A percentile compares a stretch with the other conserved stretches of the same genome.
Evolutionary conservation across 2,113 vertebrate species (phyloP).

Genomic region (Phycodurus eques): DNA sequence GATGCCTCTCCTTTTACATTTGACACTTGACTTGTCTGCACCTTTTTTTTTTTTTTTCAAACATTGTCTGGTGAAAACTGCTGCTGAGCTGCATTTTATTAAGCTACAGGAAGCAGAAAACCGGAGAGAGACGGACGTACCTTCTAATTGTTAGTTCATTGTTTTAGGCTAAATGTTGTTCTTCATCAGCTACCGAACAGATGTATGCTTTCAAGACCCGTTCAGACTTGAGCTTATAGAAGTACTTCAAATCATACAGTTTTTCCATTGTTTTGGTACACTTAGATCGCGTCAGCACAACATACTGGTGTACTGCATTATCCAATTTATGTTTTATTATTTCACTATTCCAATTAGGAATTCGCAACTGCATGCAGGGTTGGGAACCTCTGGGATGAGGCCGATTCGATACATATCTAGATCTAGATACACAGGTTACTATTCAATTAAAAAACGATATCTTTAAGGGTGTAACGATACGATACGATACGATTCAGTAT

Average conservation of each 20-base stretch:
- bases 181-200: neutral
- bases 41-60: constrained; percentile 8
- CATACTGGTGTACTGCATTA: no score
- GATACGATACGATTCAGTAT: no score
- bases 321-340: no score
- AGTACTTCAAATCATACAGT: neutral
- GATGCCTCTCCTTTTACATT: constrained; percentile 31
- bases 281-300: no score
- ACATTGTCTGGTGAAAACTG: constrained; percentile 22
- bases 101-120: constrained; percentile 34
- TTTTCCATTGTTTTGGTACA: no score
- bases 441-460: no score
- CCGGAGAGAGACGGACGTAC: neutral
- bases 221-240: neutral
- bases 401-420: no score
- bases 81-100: constrained; percentile 33
- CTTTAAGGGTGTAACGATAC: no score
- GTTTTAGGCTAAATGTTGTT: neutral
- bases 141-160: neutral
- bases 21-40: constrained; percentile 39
- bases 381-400: no score
- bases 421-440: no score
- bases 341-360: no score
- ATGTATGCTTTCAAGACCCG: neutral
- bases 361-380: no score